Evolutionary conservation across 2,113 vertebrate genomes (phyloP).

Genomic region (Pseudorectes ferrugineus): DNA sequence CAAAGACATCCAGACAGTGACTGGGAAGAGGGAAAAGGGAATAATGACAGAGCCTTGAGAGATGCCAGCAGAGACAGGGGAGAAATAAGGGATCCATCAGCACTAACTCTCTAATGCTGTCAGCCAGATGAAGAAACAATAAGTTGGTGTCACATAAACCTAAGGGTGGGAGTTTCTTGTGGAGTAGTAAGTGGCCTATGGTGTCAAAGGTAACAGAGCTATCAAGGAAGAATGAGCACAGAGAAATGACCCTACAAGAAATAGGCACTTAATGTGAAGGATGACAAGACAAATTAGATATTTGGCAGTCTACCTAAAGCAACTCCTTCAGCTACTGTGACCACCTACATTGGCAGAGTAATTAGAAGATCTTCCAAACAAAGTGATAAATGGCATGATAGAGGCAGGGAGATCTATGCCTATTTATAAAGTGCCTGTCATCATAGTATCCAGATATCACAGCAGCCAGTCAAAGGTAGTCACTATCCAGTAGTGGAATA

Average conservation of each 20-base stretch:
- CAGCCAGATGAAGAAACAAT: constrained; percentile 16
- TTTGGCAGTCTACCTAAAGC: constrained; percentile 55
- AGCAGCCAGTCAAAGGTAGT: background rate
- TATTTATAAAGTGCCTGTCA: constrained; percentile 56
- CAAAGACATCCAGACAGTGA: background rate
- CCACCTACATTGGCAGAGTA: constrained; percentile 64
- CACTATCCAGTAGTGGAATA: background rate
- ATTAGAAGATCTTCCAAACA: constrained; percentile 64
- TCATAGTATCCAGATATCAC: background rate
- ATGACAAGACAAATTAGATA: constrained; percentile 64
- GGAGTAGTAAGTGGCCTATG: background rate
- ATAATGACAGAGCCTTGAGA: background rate
- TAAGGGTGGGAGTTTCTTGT: constrained; percentile 18
- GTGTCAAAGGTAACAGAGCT: constrained; percentile 60
- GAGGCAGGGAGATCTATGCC: constrained; percentile 28
- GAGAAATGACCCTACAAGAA: constrained; percentile 55
- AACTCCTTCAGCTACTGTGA: constrained; percentile 49
- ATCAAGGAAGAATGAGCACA: constrained; percentile 48
- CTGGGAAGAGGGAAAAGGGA: background rate
- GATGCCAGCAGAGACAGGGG: background rate
- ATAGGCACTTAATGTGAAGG: constrained; percentile 31
- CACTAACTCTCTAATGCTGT: background rate
- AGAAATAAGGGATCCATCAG: constrained; percentile 6
- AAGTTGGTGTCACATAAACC: constrained; percentile 27
- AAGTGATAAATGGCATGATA: constrained; percentile 56